Evolutionary conservation across 2,797 vertebrate genomes (phyloP), one percentile per base, ranked within the genome.

Genomic region (Amniataba percoides): DNA sequence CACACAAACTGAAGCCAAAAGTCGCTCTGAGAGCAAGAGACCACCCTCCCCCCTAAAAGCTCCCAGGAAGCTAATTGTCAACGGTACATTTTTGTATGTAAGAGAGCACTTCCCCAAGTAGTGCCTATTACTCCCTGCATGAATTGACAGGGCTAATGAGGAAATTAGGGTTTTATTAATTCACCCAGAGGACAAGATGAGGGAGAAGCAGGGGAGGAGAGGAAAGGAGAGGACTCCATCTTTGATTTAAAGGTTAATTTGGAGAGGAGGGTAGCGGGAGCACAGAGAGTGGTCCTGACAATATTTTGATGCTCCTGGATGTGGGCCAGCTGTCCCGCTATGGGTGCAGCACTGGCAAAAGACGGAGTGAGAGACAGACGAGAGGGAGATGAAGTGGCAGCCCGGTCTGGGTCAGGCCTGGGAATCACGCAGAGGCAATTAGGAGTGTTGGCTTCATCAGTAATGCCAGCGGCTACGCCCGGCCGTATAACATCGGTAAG

Each of bases 181-280:
- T 93, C 86, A 87, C 89, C 92, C 90, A 80, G 82, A 91, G 90
- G 88, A 92, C 83, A 85, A 83, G 76, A 88, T 62, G 87, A 82
- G 86, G 84, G 61, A 82, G 83, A 90, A 36, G 55, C 74, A 80
- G 89, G 71, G 77, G 85, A 78, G 74, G 61, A 71, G 71, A 73
- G 86, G 58, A 79, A 77, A 88, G 79, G 73, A 65, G 76, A 88
- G 78, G 80, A 85, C 83, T 87, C 83, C 84, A 88, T 92, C 89
- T 92, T 92, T 94, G 91, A 92, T 93, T 92, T 93, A 94, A 93
- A 94, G 93, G 94, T 94, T 94, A 91, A 93, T 93, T 90, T 92
- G 88, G 67, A 92, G 88, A 83, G 78, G 73, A 92, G 87, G 80
- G 78, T 70, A 59, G 82, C 25, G 34, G 84, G 80, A 79, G 80